These are phyloP conservation scores for Stictonetta naevosa DNA, from an alignment of 2,113 vertebrate genomes.

Conservation along the genomic window DNA sequence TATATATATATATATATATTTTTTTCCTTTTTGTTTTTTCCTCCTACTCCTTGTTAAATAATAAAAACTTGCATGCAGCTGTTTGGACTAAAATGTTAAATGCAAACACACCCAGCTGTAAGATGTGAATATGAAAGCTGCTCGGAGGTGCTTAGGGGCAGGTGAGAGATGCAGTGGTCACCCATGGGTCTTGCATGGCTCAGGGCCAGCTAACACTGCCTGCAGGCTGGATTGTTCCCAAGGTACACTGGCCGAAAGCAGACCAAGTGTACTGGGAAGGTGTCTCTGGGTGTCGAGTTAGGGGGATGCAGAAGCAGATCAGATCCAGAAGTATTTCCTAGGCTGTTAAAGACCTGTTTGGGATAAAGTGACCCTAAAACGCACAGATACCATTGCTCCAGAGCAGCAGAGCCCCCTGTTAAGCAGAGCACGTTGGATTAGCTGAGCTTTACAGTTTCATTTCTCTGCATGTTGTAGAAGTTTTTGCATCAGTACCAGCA, in stretches of 20 bases:
- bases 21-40: no score
- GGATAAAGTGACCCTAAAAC: neutral
- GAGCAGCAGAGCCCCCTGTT: neutral
- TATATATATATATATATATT: no score
- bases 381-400: neutral
- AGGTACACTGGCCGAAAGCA: neutral
- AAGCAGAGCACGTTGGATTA: neutral
- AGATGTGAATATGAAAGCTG: neutral
- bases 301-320: neutral
- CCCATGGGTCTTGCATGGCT: neutral
- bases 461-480: fast-evolving
- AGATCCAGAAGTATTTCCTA: neutral
- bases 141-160: neutral
- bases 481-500: neutral
- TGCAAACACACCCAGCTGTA: neutral
- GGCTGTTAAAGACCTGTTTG: neutral
- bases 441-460: neutral
- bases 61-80: neutral
- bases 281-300: neutral
- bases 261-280: fast-evolving
- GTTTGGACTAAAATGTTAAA: neutral
- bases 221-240: fast-evolving
- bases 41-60: neutral
- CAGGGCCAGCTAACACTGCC: neutral
- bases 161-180: neutral